A percentile compares a stretch with the other conserved stretches of the same genome.
phyloP scores from a whole-genome alignment of 2,113 vertebrate species.

The Pungitius pungitius region DNA sequence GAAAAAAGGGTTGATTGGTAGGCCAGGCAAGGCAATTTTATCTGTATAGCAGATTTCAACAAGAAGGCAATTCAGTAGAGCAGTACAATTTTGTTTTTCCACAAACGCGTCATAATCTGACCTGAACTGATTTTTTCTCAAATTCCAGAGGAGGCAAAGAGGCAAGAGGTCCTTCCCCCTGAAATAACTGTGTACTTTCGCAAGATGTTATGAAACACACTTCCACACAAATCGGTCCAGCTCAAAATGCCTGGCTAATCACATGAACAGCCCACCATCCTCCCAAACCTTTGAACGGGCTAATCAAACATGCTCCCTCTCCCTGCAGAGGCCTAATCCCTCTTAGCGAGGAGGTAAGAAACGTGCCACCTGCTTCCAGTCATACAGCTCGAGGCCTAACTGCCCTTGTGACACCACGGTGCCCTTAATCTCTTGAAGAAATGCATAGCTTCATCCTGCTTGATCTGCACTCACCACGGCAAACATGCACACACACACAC shows the following conservation, averaged over 20 bases:
- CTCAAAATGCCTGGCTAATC: conserved; percentile 67
- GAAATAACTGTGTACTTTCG: conserved; percentile 38
- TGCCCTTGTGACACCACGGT: conserved; percentile 66
- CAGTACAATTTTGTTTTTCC: background rate
- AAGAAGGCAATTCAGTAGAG: no score
- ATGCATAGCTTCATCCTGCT: conserved; percentile 51
- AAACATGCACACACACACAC: conserved; percentile 1
- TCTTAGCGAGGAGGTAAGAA: conserved; percentile 61
- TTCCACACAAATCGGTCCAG: conserved; percentile 29
- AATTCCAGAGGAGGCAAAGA: conserved; percentile 17
- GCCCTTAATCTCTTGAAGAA: conserved; percentile 60
- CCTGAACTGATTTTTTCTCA: background rate
- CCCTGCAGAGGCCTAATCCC: conserved; percentile 66
- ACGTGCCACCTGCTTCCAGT: conserved; percentile 70
- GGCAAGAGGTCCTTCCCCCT: background rate
- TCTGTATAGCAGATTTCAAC: no score
- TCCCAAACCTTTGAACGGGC: conserved; percentile 50
- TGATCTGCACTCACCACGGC: conserved; percentile 7
- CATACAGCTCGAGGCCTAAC: conserved; percentile 44
- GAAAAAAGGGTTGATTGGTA: no score
- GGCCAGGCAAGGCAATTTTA: no score
- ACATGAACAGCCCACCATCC: conserved; percentile 46
- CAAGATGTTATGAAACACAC: conserved; percentile 52
- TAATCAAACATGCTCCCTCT: conserved; percentile 60
- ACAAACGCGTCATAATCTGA: background rate